Evolutionary conservation across 2,797 vertebrate genomes (phyloP).

Genomic region (Myotis findleyi): DNA sequence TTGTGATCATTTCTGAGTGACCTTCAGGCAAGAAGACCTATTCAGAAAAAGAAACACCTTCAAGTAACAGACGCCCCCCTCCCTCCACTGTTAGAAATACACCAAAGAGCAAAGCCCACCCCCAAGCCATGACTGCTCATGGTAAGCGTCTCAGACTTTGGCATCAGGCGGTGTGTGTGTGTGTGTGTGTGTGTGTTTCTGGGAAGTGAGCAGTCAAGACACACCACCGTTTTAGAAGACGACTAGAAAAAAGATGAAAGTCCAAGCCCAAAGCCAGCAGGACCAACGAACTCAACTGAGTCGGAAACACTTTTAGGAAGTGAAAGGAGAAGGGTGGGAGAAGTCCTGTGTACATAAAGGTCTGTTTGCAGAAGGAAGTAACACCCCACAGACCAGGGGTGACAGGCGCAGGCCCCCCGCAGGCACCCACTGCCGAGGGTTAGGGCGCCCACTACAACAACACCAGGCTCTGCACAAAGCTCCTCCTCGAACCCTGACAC

Average conservation of each 20-base stretch:
- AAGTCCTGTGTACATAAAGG: not conserved
- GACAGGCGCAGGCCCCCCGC: not conserved
- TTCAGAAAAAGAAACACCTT: conserved; percentile 17
- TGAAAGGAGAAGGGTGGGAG: conserved; percentile 56
- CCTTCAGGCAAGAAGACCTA: not conserved
- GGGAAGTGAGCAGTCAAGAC: conserved; percentile 45
- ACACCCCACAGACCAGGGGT: not conserved
- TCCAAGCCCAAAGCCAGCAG: not conserved
- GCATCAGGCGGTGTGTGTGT: not conserved
- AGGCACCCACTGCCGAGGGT: not conserved
- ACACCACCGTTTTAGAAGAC: not conserved
- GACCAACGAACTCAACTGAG: not conserved
- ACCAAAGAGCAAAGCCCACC: not conserved
- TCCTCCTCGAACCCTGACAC: not conserved
- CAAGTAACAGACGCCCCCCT: not conserved
- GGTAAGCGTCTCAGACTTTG: not conserved
- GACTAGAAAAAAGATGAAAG: conserved; percentile 52
- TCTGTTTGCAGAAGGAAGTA: conserved; percentile 62
- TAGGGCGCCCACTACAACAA: not conserved
- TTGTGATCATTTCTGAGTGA: conserved; percentile 28
- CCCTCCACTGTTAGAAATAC: not conserved
- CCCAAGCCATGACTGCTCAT: not conserved
- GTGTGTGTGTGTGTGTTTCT: not conserved
- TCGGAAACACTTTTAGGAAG: conserved; percentile 72
- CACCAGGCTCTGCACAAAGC: not conserved